Conservation (phyloP, 2,888 invertebrate genomes). For the Lottia gigantea region DNA sequence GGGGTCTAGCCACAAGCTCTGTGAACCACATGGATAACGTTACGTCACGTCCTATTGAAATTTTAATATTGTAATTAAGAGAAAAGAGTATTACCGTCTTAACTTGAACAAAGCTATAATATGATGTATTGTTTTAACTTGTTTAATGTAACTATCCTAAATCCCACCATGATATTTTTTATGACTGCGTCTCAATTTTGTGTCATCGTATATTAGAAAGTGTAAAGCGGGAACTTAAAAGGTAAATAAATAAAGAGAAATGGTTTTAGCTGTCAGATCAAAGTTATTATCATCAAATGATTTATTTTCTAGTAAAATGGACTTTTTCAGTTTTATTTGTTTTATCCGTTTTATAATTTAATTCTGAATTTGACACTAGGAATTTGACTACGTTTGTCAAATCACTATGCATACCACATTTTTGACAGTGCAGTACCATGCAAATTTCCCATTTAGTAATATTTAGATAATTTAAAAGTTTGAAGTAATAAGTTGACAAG, state of each 20-base stretch:
- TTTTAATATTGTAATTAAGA: slow-evolving; percentile 7
- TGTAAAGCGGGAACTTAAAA: not conserved
- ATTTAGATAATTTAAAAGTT: no score
- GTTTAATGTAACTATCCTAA: not conserved
- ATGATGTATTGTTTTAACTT: slow-evolving; percentile 5
- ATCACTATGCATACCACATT: no score
- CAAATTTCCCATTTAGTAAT: no score
- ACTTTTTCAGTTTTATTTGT: no score
- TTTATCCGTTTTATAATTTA: no score
- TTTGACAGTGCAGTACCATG: no score
- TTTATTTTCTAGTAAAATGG: no score
- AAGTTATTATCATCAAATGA: not conserved
- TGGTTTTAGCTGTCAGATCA: not conserved
- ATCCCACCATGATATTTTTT: not conserved
- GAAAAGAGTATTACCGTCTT: slow-evolving; percentile 2
- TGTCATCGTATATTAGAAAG: not conserved
- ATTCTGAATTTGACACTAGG: no score
- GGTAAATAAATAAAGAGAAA: slow-evolving; percentile 2
- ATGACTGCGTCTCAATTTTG: not conserved
- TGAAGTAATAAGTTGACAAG: no score
- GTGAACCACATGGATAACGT: not conserved
- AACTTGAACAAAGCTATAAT: not conserved
- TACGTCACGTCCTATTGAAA: slow-evolving; percentile 5
- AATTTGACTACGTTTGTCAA: no score
- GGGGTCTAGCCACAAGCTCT: no score